A percentile compares a stretch with the other conserved stretches of the same genome.
Conservation (phyloP, 2,797 vertebrate species). For the Chiroxiphia lanceolata region DNA sequence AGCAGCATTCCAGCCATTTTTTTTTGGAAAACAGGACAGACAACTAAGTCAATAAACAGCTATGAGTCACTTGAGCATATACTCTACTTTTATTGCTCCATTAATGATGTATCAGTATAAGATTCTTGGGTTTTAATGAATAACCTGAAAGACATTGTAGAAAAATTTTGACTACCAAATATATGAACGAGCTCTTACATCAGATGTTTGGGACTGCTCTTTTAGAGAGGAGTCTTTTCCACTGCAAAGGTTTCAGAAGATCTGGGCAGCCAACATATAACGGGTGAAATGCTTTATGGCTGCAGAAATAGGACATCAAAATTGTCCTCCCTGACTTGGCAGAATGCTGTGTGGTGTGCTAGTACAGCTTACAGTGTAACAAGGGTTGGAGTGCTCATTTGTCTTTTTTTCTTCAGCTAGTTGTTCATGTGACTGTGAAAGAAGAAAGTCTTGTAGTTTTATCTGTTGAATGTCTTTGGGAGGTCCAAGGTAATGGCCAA, state of each 20-base stretch:
- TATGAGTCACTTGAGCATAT: neutral
- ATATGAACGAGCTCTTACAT: neutral
- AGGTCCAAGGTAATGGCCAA: neutral
- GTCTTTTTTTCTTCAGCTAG: neutral
- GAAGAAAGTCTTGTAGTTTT: neutral
- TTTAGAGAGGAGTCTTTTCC: neutral
- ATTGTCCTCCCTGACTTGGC: neutral
- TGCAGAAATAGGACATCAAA: neutral
- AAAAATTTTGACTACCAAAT: neutral
- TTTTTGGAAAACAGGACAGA: neutral
- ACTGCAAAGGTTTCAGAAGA: neutral
- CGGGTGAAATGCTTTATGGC: neutral
- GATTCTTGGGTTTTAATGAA: neutral
- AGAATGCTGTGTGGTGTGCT: rapidly evolving
- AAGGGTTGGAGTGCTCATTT: rapidly evolving
- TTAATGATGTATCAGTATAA: neutral
- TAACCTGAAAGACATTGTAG: neutral
- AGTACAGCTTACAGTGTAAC: neutral
- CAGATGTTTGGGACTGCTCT: neutral
- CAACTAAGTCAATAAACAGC: neutral
- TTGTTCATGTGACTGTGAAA: neutral
- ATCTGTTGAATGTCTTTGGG: neutral
- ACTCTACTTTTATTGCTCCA: neutral
- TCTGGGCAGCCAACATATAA: neutral
- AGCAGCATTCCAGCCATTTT: neutral